Percentiles rank a stretch among this genome's conserved stretches.
Conservation (phyloP, 2,113 vertebrate species). For the Corythoichthys intestinalis region DNA sequence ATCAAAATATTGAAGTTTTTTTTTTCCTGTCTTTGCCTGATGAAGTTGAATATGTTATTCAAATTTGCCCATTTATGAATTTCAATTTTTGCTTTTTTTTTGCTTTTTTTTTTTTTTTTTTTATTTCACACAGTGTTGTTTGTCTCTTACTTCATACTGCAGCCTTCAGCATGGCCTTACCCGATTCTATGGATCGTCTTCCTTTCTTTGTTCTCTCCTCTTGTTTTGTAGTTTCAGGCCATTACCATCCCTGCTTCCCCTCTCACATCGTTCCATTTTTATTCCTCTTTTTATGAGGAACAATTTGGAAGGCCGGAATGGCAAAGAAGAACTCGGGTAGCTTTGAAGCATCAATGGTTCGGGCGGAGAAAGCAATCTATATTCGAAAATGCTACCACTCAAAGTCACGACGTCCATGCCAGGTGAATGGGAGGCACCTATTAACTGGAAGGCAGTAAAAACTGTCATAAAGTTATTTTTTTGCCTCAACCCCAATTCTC, state of each 20-base stretch:
- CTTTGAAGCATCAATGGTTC: slow-evolving; percentile 64
- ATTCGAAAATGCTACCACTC: slow-evolving; percentile 53
- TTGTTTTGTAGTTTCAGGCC: slow-evolving; percentile 25
- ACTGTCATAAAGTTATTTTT: slow-evolving; percentile 36
- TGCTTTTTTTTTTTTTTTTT: slow-evolving; percentile 7
- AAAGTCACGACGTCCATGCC: slow-evolving; percentile 56
- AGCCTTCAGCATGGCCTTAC: slow-evolving; percentile 19
- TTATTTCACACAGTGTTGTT: background rate
- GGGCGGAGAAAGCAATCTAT: slow-evolving; percentile 45
- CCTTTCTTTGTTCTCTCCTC: slow-evolving; percentile 13
- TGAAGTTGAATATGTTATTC: slow-evolving; percentile 21
- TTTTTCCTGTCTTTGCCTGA: background rate
- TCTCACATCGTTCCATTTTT: slow-evolving; percentile 38
- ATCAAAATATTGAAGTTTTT: too few species aligned
- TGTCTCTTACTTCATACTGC: slow-evolving; percentile 12
- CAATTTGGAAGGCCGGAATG: slow-evolving; percentile 36
- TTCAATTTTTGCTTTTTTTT: slow-evolving; percentile 13
- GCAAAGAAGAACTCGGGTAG: slow-evolving; percentile 26
- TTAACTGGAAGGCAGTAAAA: slow-evolving; percentile 51
- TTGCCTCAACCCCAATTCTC: slow-evolving; percentile 35
- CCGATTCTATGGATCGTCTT: slow-evolving; percentile 13
- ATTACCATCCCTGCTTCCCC: slow-evolving; percentile 27
- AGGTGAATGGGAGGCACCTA: slow-evolving; percentile 51
- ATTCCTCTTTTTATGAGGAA: slow-evolving; percentile 44
- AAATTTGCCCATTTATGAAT: slow-evolving; percentile 12